phyloP scores from a whole-genome alignment of 2,797 vertebrate species.

The Cossypha dichroa region DNA sequence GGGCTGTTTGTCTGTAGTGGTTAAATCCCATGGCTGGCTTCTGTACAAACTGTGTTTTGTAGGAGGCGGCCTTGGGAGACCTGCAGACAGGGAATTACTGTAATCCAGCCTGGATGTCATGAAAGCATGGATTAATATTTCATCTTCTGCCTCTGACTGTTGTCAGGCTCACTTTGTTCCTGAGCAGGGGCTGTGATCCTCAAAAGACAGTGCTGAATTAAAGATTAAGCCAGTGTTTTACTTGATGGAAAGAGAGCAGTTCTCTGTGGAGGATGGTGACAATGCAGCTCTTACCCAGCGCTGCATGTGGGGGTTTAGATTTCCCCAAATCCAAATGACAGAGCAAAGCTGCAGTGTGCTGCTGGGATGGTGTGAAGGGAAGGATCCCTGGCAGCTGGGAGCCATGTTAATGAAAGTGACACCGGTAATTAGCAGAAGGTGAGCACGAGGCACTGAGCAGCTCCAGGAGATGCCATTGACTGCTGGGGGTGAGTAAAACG shows the following conservation, averaged over 20 bases:
- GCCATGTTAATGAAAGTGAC: neutral
- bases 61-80: neutral
- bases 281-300: fast-evolving
- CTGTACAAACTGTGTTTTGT: neutral
- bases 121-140: constrained; percentile 57
- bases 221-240: constrained; percentile 39
- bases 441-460: neutral
- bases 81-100: constrained; percentile 24
- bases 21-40: neutral
- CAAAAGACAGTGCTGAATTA: constrained; percentile 43
- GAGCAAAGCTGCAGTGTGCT: neutral
- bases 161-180: constrained; percentile 36
- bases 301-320: neutral
- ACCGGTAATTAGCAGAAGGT: neutral
- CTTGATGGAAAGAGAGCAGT: neutral
- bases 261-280: neutral
- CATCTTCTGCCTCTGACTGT: constrained; percentile 24
- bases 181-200: constrained; percentile 28
- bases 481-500: fast-evolving
- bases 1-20: neutral
- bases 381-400: neutral
- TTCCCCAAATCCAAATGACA: neutral
- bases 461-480: neutral
- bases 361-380: neutral
- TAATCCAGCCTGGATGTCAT: constrained; percentile 34